phyloP scores from a whole-genome alignment of 2,797 vertebrate genomes.

The Dendrocincla fuliginosa region DNA sequence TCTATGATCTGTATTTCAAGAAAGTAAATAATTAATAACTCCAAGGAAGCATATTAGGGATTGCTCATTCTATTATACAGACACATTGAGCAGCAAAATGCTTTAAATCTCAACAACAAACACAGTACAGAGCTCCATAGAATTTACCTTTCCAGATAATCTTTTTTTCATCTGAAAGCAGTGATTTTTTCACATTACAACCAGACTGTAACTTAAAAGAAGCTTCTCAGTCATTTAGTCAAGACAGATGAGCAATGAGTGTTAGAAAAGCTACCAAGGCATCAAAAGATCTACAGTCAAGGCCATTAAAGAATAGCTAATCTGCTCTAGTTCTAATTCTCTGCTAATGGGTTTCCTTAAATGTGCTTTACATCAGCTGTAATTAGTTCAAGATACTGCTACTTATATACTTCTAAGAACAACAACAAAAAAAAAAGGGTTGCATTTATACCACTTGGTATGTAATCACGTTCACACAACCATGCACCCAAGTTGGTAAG shows the following conservation, averaged over 20 bases:
- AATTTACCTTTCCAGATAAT: constrained; percentile 48
- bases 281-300: constrained; percentile 58
- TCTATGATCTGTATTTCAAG: constrained; percentile 51
- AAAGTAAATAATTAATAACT: constrained; percentile 69
- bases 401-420: constrained; percentile 37
- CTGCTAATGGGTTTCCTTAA: constrained; percentile 70
- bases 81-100: constrained; percentile 33
- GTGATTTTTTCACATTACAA: constrained; percentile 13
- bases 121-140: not conserved
- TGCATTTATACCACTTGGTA: constrained; percentile 29
- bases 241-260: constrained; percentile 61
- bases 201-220: constrained; percentile 25
- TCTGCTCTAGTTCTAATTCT: constrained; percentile 70
- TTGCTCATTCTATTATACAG: constrained; percentile 44
- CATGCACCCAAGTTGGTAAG: not conserved
- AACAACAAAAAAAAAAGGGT: not conserved
- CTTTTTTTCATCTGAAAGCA: constrained; percentile 44
- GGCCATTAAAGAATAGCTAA: constrained; percentile 64
- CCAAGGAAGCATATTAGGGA: constrained; percentile 50
- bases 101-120: constrained; percentile 44
- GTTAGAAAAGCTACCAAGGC: constrained; percentile 62
- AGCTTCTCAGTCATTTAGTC: constrained; percentile 45
- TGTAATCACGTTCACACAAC: not conserved
- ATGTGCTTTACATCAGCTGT: constrained; percentile 56
- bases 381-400: constrained; percentile 67